Evolutionary conservation across 1,140 invertebrate genomes (phyloP).

Genomic region (Drosophila rufa): DNA sequence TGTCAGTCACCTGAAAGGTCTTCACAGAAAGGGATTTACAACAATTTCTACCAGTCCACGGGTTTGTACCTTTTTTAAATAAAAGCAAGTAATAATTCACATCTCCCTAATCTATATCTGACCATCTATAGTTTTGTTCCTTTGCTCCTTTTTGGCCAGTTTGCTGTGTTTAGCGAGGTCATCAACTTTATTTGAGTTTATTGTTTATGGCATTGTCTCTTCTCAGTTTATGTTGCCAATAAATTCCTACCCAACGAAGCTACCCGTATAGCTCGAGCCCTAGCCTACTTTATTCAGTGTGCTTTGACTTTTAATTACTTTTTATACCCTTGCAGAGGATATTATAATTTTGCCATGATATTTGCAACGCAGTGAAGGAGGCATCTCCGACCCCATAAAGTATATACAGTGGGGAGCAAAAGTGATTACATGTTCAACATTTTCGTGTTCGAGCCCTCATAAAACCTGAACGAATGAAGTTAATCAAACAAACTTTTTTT

Average conservation of each 20-base stretch:
- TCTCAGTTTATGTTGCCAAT: conserved; percentile 74
- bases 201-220: conserved; percentile 82
- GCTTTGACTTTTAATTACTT: conserved; percentile 73
- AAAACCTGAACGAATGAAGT: too few species aligned
- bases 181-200: conserved; percentile 82
- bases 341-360: too few species aligned
- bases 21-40: not conserved
- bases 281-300: conserved; percentile 66
- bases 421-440: too few species aligned
- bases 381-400: too few species aligned
- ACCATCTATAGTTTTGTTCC: conserved; percentile 28
- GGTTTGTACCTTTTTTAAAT: not conserved
- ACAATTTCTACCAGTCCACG: not conserved
- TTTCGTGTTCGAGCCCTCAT: too few species aligned
- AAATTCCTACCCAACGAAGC: conserved; percentile 52
- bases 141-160: conserved; percentile 13
- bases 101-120: conserved; percentile 33
- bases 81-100: not conserved
- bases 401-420: too few species aligned
- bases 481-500: too few species aligned
- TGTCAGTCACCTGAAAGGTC: conserved; percentile 23
- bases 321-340: too few species aligned
- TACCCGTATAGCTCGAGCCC: conserved; percentile 3
- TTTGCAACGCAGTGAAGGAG: too few species aligned
- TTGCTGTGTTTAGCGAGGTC: conserved; percentile 67